Percentiles rank a stretch among this genome's conserved stretches.
Conservation (phyloP, 2,888 invertebrate species). For the Clusia tigrina region DNA sequence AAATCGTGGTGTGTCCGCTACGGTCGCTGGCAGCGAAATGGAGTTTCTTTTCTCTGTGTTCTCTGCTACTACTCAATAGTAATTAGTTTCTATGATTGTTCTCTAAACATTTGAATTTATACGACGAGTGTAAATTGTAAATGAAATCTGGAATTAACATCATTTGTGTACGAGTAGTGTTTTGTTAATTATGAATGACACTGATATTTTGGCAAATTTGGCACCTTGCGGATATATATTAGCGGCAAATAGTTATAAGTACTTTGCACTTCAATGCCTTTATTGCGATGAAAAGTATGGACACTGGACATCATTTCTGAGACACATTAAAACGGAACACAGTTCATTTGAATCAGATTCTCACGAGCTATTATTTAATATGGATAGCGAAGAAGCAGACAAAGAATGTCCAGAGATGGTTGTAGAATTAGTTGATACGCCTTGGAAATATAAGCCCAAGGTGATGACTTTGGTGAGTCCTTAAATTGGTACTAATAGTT, state of each 20-base stretch:
- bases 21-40: no score
- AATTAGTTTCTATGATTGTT: no score
- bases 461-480: not conserved
- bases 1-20: no score
- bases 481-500: no score
- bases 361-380: no score
- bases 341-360: not conserved
- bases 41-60: no score
- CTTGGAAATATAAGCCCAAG: not conserved
- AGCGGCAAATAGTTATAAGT: slow-evolving; percentile 20
- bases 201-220: slow-evolving; percentile 15
- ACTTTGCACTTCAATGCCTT: slow-evolving; percentile 21
- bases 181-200: not conserved
- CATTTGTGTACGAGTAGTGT: no score
- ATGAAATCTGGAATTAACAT: no score
- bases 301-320: slow-evolving; percentile 17
- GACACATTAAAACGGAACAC: slow-evolving; percentile 14
- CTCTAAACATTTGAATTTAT: no score
- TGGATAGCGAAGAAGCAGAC: not conserved
- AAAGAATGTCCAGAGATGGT: not conserved
- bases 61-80: no score
- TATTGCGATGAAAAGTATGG: slow-evolving; percentile 23
- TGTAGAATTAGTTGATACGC: not conserved
- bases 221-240: slow-evolving; percentile 24
- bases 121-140: no score